Evolutionary conservation across 2,113 vertebrate genomes (phyloP).

Genomic region (Chlorodrepanis virens): DNA sequence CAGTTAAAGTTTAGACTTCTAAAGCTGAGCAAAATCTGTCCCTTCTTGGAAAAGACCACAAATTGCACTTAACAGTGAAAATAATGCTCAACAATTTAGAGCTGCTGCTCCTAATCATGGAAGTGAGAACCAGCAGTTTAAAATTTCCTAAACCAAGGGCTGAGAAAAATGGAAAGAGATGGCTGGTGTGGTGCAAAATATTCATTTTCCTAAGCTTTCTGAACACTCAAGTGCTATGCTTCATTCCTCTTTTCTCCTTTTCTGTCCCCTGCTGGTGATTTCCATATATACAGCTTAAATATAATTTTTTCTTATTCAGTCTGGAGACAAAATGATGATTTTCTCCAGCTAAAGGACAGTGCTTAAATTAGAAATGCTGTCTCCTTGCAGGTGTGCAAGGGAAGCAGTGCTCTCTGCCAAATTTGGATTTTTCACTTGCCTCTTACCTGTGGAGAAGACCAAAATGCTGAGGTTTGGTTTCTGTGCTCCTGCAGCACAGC

Average conservation of each 20-base stretch:
- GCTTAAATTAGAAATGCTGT: not conserved
- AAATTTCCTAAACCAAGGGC: not conserved
- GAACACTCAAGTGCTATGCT: not conserved
- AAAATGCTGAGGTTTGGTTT: not conserved
- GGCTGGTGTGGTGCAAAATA: not conserved
- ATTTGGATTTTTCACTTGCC: not conserved
- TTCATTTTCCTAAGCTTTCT: not conserved
- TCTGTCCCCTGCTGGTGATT: not conserved
- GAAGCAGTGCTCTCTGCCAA: not conserved
- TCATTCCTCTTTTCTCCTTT: not conserved
- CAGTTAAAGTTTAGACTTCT: not conserved
- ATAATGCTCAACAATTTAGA: not conserved
- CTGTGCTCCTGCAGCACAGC: not conserved
- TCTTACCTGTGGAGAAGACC: not conserved
- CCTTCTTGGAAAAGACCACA: not conserved
- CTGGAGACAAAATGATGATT: not conserved
- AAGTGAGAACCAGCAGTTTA: not conserved
- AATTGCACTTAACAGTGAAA: not conserved
- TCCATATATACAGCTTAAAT: not conserved
- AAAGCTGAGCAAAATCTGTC: not conserved
- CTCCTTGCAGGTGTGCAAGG: not conserved
- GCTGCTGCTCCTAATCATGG: not conserved
- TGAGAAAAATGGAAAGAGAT: not conserved
- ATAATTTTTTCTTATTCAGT: not conserved
- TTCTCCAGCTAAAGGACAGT: not conserved